Percentiles rank a stretch among this genome's conserved stretches.
Evolutionary conservation across 2,113 vertebrate genomes (phyloP).

Genomic region (Phycodurus eques): DNA sequence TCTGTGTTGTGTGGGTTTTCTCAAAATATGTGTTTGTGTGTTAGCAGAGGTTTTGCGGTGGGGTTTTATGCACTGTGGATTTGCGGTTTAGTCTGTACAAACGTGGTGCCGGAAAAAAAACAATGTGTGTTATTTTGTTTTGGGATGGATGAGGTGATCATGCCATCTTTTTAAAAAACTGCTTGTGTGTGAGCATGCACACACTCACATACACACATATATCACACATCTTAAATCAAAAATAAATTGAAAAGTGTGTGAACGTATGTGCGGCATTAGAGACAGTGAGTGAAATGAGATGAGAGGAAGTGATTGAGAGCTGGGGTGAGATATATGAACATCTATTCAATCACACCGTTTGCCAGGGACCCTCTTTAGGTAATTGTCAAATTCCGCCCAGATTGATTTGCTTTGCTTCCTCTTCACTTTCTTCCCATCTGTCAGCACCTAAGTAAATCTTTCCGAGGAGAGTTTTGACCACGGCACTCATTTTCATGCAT

Average conservation of each 20-base stretch:
- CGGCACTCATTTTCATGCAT: constrained; percentile 1
- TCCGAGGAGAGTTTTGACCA: constrained; percentile 1
- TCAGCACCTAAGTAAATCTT: constrained; percentile 15
- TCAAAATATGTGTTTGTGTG: constrained; percentile 15
- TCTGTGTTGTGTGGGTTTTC: constrained; percentile 23
- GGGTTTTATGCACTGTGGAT: too few relatives aligned
- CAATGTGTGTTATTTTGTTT: background rate
- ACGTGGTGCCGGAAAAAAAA: background rate
- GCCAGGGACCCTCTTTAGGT: constrained; percentile 17
- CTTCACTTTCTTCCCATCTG: constrained; percentile 1
- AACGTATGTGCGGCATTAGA: constrained; percentile 7
- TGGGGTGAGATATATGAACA: constrained; percentile 4
- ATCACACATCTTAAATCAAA: background rate
- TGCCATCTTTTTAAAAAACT: background rate
- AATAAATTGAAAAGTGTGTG: background rate
- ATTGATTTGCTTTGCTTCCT: constrained; percentile 15
- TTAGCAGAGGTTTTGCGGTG: constrained; percentile 9
- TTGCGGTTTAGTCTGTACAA: background rate
- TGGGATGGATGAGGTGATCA: background rate
- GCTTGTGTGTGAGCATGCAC: background rate
- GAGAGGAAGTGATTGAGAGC: constrained; percentile 3
- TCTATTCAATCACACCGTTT: constrained; percentile 25
- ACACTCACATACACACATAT: background rate
- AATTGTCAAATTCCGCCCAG: constrained; percentile 15
- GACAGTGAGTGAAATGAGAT: constrained; percentile 7